A percentile compares a stretch with the other conserved stretches of the same genome.
phyloP scores from a whole-genome alignment of 1,140 invertebrate genomes.

The Lucilia sericata region DNA sequence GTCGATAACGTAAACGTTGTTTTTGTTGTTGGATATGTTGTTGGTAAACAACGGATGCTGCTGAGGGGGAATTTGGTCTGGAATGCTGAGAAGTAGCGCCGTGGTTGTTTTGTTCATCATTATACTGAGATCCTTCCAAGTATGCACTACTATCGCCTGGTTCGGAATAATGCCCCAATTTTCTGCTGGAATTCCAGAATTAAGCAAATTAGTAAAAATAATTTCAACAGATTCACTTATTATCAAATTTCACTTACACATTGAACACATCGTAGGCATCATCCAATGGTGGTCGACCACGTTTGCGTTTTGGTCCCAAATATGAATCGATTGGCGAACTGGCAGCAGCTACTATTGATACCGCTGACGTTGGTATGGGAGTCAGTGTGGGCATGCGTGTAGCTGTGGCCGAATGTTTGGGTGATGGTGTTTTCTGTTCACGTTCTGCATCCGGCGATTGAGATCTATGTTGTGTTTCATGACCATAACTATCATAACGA shows the following conservation, averaged over 20 bases:
- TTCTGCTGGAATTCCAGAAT: slow-evolving; percentile 51
- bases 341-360: slow-evolving; percentile 50
- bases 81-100: slow-evolving; percentile 44
- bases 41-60: slow-evolving; percentile 49
- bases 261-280: slow-evolving; percentile 69
- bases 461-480: slow-evolving; percentile 35
- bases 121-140: slow-evolving; percentile 57
- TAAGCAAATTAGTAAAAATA: background rate
- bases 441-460: slow-evolving; percentile 41
- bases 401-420: slow-evolving; percentile 46
- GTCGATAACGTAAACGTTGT: slow-evolving; percentile 57
- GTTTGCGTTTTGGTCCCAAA: slow-evolving; percentile 68
- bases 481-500: slow-evolving; percentile 42
- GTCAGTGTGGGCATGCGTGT: slow-evolving; percentile 55
- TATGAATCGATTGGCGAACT: slow-evolving; percentile 53
- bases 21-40: slow-evolving; percentile 59
- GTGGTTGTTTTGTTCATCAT: slow-evolving; percentile 52
- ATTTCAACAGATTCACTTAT: background rate
- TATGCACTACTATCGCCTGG: slow-evolving; percentile 53
- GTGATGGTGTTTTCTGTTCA: slow-evolving; percentile 52
- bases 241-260: slow-evolving; percentile 55
- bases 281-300: slow-evolving; percentile 76
- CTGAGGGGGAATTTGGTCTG: slow-evolving; percentile 55
- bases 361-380: slow-evolving; percentile 48
- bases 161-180: slow-evolving; percentile 61